Evolutionary conservation across 2,113 vertebrate species (phyloP), one percentile per base, ranked within the genome.

Genomic region (Syrmaticus mikado): DNA sequence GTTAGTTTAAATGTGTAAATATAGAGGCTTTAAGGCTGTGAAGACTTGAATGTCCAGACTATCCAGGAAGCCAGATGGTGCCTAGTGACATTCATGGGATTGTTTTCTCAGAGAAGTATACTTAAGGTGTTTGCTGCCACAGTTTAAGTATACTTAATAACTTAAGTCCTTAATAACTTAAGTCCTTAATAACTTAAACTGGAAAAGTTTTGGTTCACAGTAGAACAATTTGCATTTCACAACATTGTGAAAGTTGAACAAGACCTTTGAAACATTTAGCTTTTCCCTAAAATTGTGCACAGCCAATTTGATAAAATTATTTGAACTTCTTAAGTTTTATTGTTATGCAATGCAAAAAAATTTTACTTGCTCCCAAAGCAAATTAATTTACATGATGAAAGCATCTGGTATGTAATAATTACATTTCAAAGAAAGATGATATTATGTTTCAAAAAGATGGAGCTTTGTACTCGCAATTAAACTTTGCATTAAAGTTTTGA

Each of bases 381-480:
- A 94, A 94, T 85, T 64, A 50, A 91, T 87, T 94, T 85, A 77
- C 46, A 76, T 58, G 20, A 76, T 3, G 66, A 95, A 90, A 52
- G 4, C 74, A 41, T 62, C 52, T 93, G 55, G 40, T 73, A 58
- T 38, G 78, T 70, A 55, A 75, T 91, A 91, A 89, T 71, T 92
- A 72, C 67, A 79, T 94, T 90, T 94, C 74, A 90, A 85, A 62
- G 65, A 79, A 73, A 65, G 11, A 87, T 87, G 92, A 19, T 58
- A 40, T 65, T 88, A 10, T 50, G 13, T 91, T 93, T 94, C 79
- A 83, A 48, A 77, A 89, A 81, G 61, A 10, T 85, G 27, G 7
- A 27, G 21, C 14, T 38, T 75, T 89, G 8, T 67, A 34, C 38
- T 52, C 89, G 21, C 17, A 70, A 77, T 89, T 89, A 80, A 74